phyloP scores from a whole-genome alignment of 2,113 vertebrate species.

The Candoia aspera region DNA sequence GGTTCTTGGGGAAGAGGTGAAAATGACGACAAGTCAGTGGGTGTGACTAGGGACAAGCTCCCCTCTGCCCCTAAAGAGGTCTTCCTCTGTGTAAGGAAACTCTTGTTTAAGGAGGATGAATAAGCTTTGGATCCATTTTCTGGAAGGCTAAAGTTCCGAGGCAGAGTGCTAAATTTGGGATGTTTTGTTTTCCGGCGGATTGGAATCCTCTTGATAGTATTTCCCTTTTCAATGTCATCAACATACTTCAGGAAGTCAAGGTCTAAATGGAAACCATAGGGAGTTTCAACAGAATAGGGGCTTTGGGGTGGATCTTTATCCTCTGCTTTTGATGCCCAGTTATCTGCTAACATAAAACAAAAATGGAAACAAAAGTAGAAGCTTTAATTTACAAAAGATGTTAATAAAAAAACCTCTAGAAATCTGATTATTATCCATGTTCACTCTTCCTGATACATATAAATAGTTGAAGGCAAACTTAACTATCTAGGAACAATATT shows the following conservation, averaged over 20 bases:
- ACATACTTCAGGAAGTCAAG: conserved; percentile 98
- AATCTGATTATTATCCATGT: not conserved
- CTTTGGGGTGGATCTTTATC: conserved; percentile 82
- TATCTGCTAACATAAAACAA: conserved; percentile 76
- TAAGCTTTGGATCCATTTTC: conserved; percentile 75
- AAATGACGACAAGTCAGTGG: conserved; percentile 48
- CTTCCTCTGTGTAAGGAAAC: conserved; percentile 78
- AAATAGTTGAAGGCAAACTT: not conserved
- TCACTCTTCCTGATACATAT: not conserved
- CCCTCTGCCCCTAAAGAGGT: conserved; percentile 81
- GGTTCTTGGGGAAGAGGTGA: conserved; percentile 55
- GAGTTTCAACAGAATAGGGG: conserved; percentile 96
- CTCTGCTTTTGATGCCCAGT: conserved; percentile 74
- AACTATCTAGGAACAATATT: not conserved
- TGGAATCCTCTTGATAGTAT: conserved; percentile 93
- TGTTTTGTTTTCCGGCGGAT: conserved; percentile 90
- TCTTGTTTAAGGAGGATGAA: conserved; percentile 66
- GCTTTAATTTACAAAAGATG: not conserved
- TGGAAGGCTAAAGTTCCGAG: conserved; percentile 94
- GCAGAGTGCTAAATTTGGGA: conserved; percentile 93
- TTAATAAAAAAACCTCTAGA: not conserved
- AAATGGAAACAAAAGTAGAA: not conserved
- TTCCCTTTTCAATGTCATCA: conserved; percentile 97
- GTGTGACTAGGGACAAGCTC: conserved; percentile 64
- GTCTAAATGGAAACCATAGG: conserved; percentile 96